phyloP scores from a whole-genome alignment of 2,888 invertebrate genomes.

The Dioctria linearis region DNA sequence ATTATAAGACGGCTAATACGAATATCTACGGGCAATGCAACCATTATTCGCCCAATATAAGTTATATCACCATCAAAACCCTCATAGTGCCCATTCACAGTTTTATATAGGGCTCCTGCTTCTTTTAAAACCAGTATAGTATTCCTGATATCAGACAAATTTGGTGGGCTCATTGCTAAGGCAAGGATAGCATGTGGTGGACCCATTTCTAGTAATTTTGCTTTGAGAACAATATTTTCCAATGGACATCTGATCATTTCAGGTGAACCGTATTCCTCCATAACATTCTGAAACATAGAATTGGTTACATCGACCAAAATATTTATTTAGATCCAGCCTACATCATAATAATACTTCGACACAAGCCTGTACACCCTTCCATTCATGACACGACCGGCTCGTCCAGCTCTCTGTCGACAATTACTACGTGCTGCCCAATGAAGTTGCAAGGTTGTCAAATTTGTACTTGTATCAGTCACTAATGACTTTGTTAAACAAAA shows the following conservation, averaged over 20 bases:
- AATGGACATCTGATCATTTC: slow-evolving; percentile 88
- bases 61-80: slow-evolving; percentile 89
- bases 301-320: slow-evolving; percentile 7
- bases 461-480: slow-evolving; percentile 82
- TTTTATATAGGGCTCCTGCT: slow-evolving; percentile 84
- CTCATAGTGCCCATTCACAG: slow-evolving; percentile 72
- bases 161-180: slow-evolving; percentile 89
- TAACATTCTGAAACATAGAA: slow-evolving; percentile 67
- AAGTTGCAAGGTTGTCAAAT: slow-evolving; percentile 78
- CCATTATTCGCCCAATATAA: slow-evolving; percentile 87
- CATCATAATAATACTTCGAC: slow-evolving; percentile 77
- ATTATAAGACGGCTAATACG: slow-evolving; percentile 86
- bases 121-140: slow-evolving; percentile 89
- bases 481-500: slow-evolving; percentile 92
- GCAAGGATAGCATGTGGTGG: slow-evolving; percentile 85
- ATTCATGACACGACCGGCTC: slow-evolving; percentile 89
- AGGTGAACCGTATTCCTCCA: slow-evolving; percentile 76
- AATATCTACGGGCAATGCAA: slow-evolving; percentile 86
- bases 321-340: slow-evolving; percentile 62
- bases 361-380: slow-evolving; percentile 91
- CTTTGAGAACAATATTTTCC: slow-evolving; percentile 83
- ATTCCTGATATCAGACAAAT: slow-evolving; percentile 83
- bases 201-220: slow-evolving; percentile 88
- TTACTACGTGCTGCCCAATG: slow-evolving; percentile 93
- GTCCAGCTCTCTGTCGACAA: slow-evolving; percentile 90